Base-by-base conservation (phyloP, 2,797 vertebrate species). In the Nyctalus aviator region DNA sequence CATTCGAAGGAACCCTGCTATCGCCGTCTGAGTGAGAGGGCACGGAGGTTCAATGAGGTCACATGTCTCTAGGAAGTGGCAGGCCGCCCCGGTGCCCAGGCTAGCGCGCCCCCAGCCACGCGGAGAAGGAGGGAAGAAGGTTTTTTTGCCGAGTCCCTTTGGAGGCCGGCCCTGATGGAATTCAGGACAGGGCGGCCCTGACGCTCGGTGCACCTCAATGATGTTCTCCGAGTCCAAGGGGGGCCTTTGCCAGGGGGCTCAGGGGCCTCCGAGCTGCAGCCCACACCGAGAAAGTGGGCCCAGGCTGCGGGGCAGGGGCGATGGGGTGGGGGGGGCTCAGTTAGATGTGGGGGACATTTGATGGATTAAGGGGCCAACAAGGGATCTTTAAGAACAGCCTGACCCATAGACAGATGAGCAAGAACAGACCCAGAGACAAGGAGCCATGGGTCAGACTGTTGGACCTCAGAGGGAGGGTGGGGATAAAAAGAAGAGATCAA, bases 101-200 rank as follows among this genome's bases (percentile, higher is more conserved):
- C 50, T 18, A 35, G 62, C 44, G 23, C 37, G 71, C 12, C 71
- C n/a, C 17, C 64, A 4, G 17, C 14, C 30, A 8, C 53, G 91
- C 71, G 44, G 81, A 82, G 73, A n/a, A 76, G 44, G 57, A 72
- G 69, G 48, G 55, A 81, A 59, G 53, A 35, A 44, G 84, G 89
- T 32, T n/a, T n/a, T n/a, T n/a, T n/a, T 32, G 44, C 55, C 37
- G 71, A 30, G 77, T 89, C 84, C 25, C 87, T 94, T 46, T 35
- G 50, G 87, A 92, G 91, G 88, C 3, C 15, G 82, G 35, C 32
- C 25, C 41, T 50, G n/a, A 50, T 84, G 84, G 88, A 91, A 95
- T 96, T 91, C 84, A 32, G 18, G 85, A 75, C 69, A 46, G 79
- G 37, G 32, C n/a, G 27, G 71, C 44, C 62, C 87, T 21, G 93